phyloP scores from a whole-genome alignment of 1,140 invertebrate genomes.

The Dolichoris vasculosae region DNA sequence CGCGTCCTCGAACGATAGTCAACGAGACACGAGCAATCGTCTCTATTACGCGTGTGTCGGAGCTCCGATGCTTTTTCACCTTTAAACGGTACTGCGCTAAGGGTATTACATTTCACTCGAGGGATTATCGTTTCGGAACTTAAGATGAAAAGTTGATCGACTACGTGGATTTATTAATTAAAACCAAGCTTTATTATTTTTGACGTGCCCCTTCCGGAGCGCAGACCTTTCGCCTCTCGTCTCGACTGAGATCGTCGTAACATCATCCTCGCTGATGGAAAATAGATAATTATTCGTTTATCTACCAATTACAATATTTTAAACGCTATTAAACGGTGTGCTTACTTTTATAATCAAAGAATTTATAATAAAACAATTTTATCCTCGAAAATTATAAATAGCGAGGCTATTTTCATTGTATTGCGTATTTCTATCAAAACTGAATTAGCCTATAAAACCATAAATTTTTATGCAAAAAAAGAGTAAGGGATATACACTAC shows the following conservation, averaged over 20 bases:
- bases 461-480: too few species aligned
- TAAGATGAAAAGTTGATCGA: neutral
- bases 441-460: too few species aligned
- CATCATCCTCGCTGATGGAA: neutral
- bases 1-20: neutral
- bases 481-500: too few species aligned
- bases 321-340: neutral
- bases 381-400: neutral
- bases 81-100: neutral
- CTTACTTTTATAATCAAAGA: neutral
- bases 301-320: too few species aligned
- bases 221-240: too few species aligned
- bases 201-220: neutral
- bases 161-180: neutral
- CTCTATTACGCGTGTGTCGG: neutral
- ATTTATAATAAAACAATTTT: neutral
- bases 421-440: neutral
- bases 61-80: neutral
- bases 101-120: neutral
- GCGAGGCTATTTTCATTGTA: neutral
- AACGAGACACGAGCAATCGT: neutral
- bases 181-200: neutral
- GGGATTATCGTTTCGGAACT: neutral
- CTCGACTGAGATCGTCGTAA: neutral
- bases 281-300: neutral